A percentile compares a stretch with the other conserved stretches of the same genome.
Evolutionary conservation across 92 coral and sea anemone species (phyloP).

Genomic region (Paramuricea clavata): DNA sequence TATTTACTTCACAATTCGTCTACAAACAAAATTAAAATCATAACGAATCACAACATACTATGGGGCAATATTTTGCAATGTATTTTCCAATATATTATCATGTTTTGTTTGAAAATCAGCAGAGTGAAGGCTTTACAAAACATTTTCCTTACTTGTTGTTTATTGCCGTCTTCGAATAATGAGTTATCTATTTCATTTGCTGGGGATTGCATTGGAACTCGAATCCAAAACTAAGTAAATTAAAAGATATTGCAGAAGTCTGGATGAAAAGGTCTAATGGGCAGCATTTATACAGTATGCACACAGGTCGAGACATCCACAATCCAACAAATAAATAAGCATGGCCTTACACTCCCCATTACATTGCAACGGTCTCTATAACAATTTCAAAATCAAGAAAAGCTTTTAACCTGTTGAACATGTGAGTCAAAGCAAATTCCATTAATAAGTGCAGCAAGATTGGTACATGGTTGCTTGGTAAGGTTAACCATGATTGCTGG

Average conservation of each 20-base stretch:
- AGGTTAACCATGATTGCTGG: conserved; percentile 90
- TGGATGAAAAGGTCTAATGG: no score
- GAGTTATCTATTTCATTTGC: conserved; percentile 73
- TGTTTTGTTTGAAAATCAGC: no score
- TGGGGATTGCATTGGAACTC: conserved; percentile 86
- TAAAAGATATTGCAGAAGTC: no score
- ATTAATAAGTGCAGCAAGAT: conserved; percentile 84
- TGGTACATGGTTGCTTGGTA: conserved; percentile 79
- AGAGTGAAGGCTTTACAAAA: background rate
- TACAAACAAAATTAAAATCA: background rate
- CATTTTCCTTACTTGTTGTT: conserved; percentile 15
- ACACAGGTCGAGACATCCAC: no score
- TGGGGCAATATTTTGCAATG: no score
- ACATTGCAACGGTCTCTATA: no score
- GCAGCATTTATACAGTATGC: no score
- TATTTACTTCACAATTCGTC: conserved; percentile 52
- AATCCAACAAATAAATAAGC: no score
- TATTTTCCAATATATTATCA: no score
- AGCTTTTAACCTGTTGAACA: conserved; percentile 82
- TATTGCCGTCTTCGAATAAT: conserved; percentile 78
- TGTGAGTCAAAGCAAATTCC: conserved; percentile 83
- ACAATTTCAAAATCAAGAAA: background rate
- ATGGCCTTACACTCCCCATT: no score
- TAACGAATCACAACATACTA: no score
- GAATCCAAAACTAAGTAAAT: conserved; percentile 82